Conservation (phyloP, 2,113 vertebrate genomes). For the Dryoscopus gambensis region DNA sequence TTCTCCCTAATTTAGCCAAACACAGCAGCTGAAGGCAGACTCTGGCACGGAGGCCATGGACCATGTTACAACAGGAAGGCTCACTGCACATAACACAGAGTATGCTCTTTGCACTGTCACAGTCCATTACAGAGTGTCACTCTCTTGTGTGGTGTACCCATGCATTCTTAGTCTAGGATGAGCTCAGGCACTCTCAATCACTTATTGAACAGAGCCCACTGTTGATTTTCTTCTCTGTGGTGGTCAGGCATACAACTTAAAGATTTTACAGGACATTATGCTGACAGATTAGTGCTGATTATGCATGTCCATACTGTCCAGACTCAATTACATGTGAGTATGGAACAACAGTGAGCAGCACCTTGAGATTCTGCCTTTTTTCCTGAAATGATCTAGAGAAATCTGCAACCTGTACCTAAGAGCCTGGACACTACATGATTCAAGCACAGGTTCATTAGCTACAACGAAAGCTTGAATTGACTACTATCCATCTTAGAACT, state of each 20-base stretch:
- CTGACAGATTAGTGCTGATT: background rate
- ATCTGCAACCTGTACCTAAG: background rate
- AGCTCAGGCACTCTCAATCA: background rate
- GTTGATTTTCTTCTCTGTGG: background rate
- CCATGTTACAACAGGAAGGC: background rate
- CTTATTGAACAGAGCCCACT: background rate
- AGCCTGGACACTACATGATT: background rate
- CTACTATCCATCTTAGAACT: background rate
- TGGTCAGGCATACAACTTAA: background rate
- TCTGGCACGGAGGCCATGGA: background rate
- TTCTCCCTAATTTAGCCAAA: background rate
- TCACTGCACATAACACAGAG: accelerated
- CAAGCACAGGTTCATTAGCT: background rate
- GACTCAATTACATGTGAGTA: background rate
- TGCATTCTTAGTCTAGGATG: accelerated
- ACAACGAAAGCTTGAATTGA: background rate
- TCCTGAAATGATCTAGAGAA: background rate
- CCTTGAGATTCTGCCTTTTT: background rate
- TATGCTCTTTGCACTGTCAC: background rate
- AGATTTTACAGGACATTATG: background rate
- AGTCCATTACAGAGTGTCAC: background rate
- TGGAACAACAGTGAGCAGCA: background rate
- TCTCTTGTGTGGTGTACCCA: background rate
- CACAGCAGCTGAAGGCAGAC: background rate
- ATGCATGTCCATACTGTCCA: background rate